Percentiles rank a stretch among this genome's conserved stretches.
Evolutionary conservation across 2,113 vertebrate species (phyloP).

Genomic region (Callionymus lyra): DNA sequence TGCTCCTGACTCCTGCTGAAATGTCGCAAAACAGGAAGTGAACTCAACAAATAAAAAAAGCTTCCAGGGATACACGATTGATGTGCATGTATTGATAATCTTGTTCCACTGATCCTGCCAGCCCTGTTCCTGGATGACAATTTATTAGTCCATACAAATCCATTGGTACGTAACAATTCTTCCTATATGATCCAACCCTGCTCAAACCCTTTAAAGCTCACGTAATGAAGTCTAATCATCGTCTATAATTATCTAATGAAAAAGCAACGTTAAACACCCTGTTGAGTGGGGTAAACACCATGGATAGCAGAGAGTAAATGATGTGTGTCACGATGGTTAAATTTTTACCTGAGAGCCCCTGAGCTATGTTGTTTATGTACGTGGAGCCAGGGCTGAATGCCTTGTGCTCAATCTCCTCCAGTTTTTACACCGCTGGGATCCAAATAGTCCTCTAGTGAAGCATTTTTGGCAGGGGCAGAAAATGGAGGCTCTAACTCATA

Average conservation of each 20-base stretch:
- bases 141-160: slow-evolving; percentile 64
- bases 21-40: too few species aligned
- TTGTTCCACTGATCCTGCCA: too few species aligned
- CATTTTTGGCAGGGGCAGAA: slow-evolving; percentile 47
- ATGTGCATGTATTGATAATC: too few species aligned
- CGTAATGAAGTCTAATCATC: slow-evolving; percentile 69
- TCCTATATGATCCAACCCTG: slow-evolving; percentile 29
- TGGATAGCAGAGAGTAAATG: slow-evolving; percentile 44
- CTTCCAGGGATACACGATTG: too few species aligned
- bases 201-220: slow-evolving; percentile 52
- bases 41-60: too few species aligned
- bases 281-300: slow-evolving; percentile 23
- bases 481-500: slow-evolving; percentile 63
- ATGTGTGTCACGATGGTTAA: slow-evolving; percentile 37
- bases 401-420: slow-evolving; percentile 54
- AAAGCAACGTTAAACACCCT: slow-evolving; percentile 67
- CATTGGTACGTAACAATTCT: slow-evolving; percentile 47
- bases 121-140: slow-evolving; percentile 42
- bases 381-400: slow-evolving; percentile 38
- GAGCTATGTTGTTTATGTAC: slow-evolving; percentile 52
- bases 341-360: slow-evolving; percentile 40
- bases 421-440: slow-evolving; percentile 35
- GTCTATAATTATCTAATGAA: too few species aligned
- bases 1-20: too few species aligned
- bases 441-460: slow-evolving; percentile 62